These are phyloP conservation scores for Aurelia coerulea DNA, from an alignment of 30 jellyfish, hydroid and myxozoan species.

Conservation along the genomic window DNA sequence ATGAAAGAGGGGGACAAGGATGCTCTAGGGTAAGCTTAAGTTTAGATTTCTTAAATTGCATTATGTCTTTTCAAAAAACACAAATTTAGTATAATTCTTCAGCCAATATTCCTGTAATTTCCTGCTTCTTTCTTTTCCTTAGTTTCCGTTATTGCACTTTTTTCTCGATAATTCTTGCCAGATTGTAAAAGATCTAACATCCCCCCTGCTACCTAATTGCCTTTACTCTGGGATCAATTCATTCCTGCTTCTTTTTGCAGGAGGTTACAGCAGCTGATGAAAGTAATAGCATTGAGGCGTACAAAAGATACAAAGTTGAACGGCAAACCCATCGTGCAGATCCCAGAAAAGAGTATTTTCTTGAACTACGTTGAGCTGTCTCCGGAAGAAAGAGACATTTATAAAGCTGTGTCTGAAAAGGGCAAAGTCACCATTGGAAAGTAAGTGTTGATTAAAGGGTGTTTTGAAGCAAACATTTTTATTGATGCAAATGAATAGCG, in stretches of 20 bases:
- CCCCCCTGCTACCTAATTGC: too few species aligned
- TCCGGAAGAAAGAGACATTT: slow-evolving; percentile 70
- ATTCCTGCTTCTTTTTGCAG: slow-evolving; percentile 3
- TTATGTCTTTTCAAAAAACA: too few species aligned
- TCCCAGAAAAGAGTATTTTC: slow-evolving; percentile 55
- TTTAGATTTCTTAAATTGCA: background rate
- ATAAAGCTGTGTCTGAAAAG: slow-evolving; percentile 63
- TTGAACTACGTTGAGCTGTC: slow-evolving; percentile 57
- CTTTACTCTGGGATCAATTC: too few species aligned
- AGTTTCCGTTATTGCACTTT: too few species aligned
- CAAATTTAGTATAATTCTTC: too few species aligned
- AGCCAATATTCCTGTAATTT: too few species aligned
- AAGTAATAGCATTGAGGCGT: slow-evolving; percentile 69
- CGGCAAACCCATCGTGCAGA: slow-evolving; percentile 59
- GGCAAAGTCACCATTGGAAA: slow-evolving; percentile 73
- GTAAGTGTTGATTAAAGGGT: slow-evolving; percentile 13
- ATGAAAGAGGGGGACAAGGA: slow-evolving; percentile 53
- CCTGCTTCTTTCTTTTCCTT: too few species aligned
- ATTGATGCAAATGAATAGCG: too few species aligned
- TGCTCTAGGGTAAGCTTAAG: slow-evolving; percentile 43
- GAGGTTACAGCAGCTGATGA: slow-evolving; percentile 56
- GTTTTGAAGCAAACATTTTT: background rate
- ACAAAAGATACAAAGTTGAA: slow-evolving; percentile 49
- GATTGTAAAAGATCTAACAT: too few species aligned
- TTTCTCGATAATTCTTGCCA: too few species aligned